A percentile compares a stretch with the other conserved stretches of the same genome.
Conservation (phyloP, 2,888 invertebrate species). For the Drosophila cognata region DNA sequence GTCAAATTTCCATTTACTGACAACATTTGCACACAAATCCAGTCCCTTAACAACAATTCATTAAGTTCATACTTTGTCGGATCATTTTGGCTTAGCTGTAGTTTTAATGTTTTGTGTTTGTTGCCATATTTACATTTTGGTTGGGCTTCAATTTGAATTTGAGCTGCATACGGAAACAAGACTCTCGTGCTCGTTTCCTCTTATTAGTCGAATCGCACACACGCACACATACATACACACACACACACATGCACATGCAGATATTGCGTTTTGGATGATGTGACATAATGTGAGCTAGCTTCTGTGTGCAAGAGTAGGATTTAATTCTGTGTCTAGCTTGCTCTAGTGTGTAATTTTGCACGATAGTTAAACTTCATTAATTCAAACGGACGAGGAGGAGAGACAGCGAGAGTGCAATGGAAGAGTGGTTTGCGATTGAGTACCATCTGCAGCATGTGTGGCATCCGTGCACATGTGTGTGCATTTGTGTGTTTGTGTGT, state of each 20-base stretch:
- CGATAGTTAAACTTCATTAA: conserved; percentile 60
- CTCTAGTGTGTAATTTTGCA: conserved; percentile 30
- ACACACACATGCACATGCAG: conserved; percentile 49
- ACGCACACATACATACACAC: conserved; percentile 12
- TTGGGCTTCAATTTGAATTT: conserved; percentile 54
- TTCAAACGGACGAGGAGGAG: conserved; percentile 39
- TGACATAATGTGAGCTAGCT: background rate
- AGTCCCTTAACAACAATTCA: background rate
- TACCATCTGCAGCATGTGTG: conserved; percentile 29
- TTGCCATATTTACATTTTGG: conserved; percentile 13
- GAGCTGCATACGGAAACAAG: conserved; percentile 17
- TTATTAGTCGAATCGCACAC: conserved; percentile 40
- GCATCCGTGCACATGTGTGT: background rate
- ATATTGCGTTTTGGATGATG: conserved; percentile 16
- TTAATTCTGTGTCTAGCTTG: conserved; percentile 30
- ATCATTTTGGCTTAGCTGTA: conserved; percentile 15
- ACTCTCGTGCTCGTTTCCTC: conserved; percentile 31
- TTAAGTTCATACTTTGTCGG: conserved; percentile 6
- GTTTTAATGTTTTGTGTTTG: conserved; percentile 3
- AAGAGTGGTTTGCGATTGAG: conserved; percentile 12
- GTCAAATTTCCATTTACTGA: background rate
- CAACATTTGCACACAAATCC: background rate
- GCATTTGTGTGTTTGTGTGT: background rate
- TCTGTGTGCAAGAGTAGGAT: conserved; percentile 4
- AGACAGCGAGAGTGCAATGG: background rate